Percentiles rank a stretch among this genome's conserved stretches.
These are phyloP conservation scores for Oreocharis arfaki DNA, from an alignment of 2,113 vertebrate genomes.

Conservation along the genomic window DNA sequence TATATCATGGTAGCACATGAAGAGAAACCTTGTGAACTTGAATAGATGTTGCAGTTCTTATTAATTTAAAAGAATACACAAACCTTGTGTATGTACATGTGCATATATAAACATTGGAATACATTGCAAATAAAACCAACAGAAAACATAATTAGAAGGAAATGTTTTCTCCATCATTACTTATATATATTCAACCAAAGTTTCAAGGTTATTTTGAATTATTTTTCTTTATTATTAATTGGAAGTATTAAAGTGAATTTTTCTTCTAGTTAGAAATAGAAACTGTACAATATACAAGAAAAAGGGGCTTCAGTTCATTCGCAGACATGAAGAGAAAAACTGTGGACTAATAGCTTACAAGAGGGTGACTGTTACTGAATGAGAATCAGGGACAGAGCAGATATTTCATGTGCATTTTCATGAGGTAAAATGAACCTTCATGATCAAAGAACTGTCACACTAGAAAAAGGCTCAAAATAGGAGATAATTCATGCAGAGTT, in stretches of 20 bases:
- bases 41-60: neutral
- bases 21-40: neutral
- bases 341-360: neutral
- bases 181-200: neutral
- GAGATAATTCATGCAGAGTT: neutral
- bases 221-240: neutral
- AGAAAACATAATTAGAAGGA: neutral
- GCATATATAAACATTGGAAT: neutral
- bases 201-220: neutral
- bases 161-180: neutral
- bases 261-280: neutral
- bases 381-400: neutral
- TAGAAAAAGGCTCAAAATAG: neutral
- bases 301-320: neutral
- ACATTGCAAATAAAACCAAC: neutral
- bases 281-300: neutral
- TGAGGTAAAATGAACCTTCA: neutral
- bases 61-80: neutral
- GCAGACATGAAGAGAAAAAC: neutral
- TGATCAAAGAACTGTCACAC: neutral
- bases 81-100: neutral
- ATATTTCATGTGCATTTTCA: neutral
- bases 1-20: neutral
- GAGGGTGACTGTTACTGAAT: neutral
- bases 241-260: neutral